phyloP scores from a whole-genome alignment of 2,888 invertebrate genomes.

The Heliothis peltigera region DNA sequence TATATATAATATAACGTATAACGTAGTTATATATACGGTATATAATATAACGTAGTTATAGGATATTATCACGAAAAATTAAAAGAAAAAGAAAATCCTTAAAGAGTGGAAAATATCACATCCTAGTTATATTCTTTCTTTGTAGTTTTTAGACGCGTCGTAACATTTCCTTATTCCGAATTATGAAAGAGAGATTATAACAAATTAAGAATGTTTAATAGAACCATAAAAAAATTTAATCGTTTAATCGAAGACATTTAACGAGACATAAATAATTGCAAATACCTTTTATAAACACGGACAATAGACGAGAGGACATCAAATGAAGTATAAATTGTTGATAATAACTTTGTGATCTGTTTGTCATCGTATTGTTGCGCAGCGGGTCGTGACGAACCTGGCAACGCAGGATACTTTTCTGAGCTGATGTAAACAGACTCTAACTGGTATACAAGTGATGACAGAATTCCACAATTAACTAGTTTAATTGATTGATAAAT shows the following conservation, averaged over 20 bases:
- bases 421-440: constrained; percentile 33
- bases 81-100: no score
- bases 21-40: no score
- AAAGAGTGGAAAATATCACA: no score
- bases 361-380: constrained; percentile 61
- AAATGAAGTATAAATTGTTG: constrained; percentile 60
- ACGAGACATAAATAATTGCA: constrained; percentile 33
- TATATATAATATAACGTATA: no score
- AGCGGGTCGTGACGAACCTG: constrained; percentile 62
- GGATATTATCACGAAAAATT: no score
- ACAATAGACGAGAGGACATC: constrained; percentile 56
- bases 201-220: neutral
- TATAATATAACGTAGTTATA: no score
- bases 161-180: no score
- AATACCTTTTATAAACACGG: constrained; percentile 36
- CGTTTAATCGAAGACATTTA: neutral
- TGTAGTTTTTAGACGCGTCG: no score
- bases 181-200: no score
- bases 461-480: neutral
- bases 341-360: constrained; percentile 56
- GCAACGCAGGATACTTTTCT: constrained; percentile 56
- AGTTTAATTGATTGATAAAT: neutral
- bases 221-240: neutral
- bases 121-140: no score
- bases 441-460: constrained; percentile 21